phyloP scores from a whole-genome alignment of 2,797 vertebrate species.

The Gymnocypris eckloni region DNA sequence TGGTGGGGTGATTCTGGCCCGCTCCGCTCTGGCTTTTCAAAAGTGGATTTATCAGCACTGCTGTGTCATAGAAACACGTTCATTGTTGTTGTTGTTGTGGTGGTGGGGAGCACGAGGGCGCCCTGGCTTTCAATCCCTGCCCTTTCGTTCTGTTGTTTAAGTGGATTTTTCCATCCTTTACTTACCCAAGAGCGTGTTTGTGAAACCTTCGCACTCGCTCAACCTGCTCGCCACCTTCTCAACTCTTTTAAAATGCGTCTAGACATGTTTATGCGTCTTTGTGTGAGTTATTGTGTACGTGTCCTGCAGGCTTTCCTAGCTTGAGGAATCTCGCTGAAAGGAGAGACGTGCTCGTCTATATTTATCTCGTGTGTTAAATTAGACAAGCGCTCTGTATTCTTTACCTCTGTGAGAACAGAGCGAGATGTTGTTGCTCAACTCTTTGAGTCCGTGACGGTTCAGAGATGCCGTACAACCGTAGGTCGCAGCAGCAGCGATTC shows the following conservation, averaged over 20 bases:
- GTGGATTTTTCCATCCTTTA: background rate
- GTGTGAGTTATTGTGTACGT: background rate
- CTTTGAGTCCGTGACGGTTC: background rate
- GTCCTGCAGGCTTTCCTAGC: background rate
- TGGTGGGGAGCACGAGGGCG: background rate
- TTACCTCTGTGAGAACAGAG: conserved; percentile 2
- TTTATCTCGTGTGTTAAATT: conserved; percentile 16
- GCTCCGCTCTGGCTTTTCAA: conserved; percentile 8
- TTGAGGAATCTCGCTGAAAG: conserved; percentile 21
- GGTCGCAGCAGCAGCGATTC: background rate
- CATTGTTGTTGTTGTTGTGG: conserved; percentile 15
- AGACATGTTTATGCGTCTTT: conserved; percentile 9
- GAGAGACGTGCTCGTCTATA: conserved; percentile 15
- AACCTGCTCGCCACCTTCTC: conserved; percentile 17
- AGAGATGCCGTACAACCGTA: background rate
- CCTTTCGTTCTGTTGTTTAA: conserved; percentile 11
- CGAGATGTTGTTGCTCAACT: background rate
- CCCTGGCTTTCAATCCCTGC: background rate
- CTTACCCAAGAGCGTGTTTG: conserved; percentile 5
- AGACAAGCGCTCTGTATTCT: background rate
- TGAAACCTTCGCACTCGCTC: conserved; percentile 5
- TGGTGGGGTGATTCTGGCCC: background rate
- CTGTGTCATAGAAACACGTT: conserved; percentile 29
- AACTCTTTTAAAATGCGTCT: conserved; percentile 10
- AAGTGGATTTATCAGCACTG: conserved; percentile 33